phyloP scores from a whole-genome alignment of 1,140 invertebrate species.

The Gonatopus flavifemur region DNA sequence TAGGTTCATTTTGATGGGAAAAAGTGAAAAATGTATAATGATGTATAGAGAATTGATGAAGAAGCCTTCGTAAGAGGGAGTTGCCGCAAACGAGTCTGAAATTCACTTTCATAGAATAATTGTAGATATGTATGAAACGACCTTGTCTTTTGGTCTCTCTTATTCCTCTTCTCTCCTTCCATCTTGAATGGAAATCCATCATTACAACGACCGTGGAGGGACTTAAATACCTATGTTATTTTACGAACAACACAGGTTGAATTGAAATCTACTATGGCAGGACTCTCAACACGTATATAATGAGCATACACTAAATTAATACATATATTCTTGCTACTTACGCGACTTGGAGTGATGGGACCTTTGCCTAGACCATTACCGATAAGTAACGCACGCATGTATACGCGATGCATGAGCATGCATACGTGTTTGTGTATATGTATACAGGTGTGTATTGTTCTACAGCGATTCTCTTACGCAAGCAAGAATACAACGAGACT shows the following conservation, averaged over 20 bases:
- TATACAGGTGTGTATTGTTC: conserved; percentile 43
- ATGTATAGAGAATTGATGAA: no score
- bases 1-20: no score
- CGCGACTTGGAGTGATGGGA: no score
- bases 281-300: conserved; percentile 39
- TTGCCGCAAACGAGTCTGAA: not conserved
- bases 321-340: conserved; percentile 27
- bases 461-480: conserved; percentile 41
- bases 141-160: conserved; percentile 25
- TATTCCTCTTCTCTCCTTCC: no score
- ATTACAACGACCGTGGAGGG: conserved; percentile 32
- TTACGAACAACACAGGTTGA: no score
- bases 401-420: no score
- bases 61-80: not conserved
- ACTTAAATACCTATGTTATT: conserved; percentile 24
- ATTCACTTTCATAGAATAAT: conserved; percentile 12
- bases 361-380: conserved; percentile 29
- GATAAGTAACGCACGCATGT: not conserved
- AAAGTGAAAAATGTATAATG: no score
- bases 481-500: no score
- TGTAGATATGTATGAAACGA: not conserved
- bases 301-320: conserved; percentile 49
- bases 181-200: conserved; percentile 23
- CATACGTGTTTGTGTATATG: no score
- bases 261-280: conserved; percentile 11